Conservation (phyloP, 2,888 invertebrate species). For the Galerucella calmariensis region DNA sequence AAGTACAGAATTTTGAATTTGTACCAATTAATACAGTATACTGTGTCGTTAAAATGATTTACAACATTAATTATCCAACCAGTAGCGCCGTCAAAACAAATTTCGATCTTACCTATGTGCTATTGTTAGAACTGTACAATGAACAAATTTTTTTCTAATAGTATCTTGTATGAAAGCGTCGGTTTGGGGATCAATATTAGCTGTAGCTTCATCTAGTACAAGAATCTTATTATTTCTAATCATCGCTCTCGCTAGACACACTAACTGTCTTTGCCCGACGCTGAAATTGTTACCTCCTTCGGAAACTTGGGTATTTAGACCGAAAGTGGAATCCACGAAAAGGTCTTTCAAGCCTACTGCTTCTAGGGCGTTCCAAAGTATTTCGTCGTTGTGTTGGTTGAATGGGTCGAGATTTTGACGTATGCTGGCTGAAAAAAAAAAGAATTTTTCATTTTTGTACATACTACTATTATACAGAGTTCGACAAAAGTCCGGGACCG, state of each 20-base stretch:
- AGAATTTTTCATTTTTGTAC: slow-evolving; percentile 1
- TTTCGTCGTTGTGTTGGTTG: slow-evolving; percentile 54
- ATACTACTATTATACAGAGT: too few relatives aligned
- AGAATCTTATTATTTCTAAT: slow-evolving; percentile 64
- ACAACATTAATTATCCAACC: too few relatives aligned
- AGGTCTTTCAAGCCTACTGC: slow-evolving; percentile 65
- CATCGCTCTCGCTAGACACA: slow-evolving; percentile 77
- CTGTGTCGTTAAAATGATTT: too few relatives aligned
- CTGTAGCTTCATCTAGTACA: slow-evolving; percentile 79
- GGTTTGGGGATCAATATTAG: slow-evolving; percentile 84
- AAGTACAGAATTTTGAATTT: too few relatives aligned
- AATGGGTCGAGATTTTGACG: slow-evolving; percentile 62
- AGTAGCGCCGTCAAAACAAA: background rate
- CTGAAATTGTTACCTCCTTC: slow-evolving; percentile 72
- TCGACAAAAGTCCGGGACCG: too few relatives aligned
- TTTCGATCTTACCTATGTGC: slow-evolving; percentile 80
- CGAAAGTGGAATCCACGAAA: slow-evolving; percentile 71
- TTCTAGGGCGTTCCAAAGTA: slow-evolving; percentile 55
- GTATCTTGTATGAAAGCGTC: slow-evolving; percentile 83
- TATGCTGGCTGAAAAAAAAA: slow-evolving; percentile 51
- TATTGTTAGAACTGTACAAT: slow-evolving; percentile 86
- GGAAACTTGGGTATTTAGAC: slow-evolving; percentile 59
- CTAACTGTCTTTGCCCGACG: slow-evolving; percentile 64
- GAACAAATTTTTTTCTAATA: slow-evolving; percentile 78
- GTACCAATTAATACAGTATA: too few relatives aligned